Conservation (phyloP, 1,140 invertebrate species). For the Camponotus vicinus region DNA sequence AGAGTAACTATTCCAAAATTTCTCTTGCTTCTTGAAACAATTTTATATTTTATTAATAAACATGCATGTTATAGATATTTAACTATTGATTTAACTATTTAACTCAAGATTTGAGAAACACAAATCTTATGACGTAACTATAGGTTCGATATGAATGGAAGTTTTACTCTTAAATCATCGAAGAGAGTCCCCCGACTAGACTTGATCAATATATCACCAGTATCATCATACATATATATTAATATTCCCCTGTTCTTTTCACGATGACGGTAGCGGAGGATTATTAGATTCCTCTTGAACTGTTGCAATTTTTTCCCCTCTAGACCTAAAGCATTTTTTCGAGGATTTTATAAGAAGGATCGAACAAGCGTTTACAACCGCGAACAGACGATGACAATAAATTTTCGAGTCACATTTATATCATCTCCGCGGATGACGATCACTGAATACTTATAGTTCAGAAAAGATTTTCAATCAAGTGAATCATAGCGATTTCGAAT, state of each 20-base stretch:
- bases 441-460: not conserved
- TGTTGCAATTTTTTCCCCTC: not conserved
- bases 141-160: not conserved
- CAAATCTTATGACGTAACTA: not conserved
- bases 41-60: not conserved
- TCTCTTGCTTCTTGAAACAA: not conserved
- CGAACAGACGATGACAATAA: slow-evolving; percentile 19
- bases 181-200: not conserved
- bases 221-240: slow-evolving; percentile 65
- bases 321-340: not conserved
- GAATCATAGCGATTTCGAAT: not conserved
- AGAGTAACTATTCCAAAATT: not conserved
- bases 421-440: not conserved
- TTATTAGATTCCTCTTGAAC: not conserved
- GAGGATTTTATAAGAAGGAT: slow-evolving; percentile 28
- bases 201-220: slow-evolving; percentile 60
- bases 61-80: not conserved
- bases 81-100: not conserved
- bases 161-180: not conserved
- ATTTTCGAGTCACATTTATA: slow-evolving; percentile 25
- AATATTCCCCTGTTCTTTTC: slow-evolving; percentile 55
- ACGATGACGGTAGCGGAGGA: not conserved
- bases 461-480: not conserved
- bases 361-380: slow-evolving; percentile 1
- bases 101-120: not conserved